A percentile compares a stretch with the other conserved stretches of the same genome.
Conservation (phyloP, 2,113 vertebrate genomes). For the Atrichornis clamosus region DNA sequence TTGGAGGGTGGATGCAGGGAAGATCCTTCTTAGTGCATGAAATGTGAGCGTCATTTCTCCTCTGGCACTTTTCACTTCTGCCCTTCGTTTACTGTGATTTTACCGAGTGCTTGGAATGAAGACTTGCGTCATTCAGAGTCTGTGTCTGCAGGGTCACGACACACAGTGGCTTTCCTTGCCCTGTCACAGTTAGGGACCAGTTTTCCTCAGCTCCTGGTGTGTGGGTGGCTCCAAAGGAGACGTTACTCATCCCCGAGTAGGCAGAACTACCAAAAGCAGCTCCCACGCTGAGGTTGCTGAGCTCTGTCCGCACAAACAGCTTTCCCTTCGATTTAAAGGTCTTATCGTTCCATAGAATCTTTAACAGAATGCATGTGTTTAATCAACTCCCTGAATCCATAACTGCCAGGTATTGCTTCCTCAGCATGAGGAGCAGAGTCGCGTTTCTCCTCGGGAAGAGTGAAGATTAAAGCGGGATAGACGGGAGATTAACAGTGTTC, state of each 20-base stretch:
- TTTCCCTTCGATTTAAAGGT: constrained; percentile 65
- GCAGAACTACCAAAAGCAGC: not conserved
- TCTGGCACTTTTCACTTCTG: not conserved
- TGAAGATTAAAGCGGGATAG: not conserved
- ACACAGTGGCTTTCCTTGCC: not conserved
- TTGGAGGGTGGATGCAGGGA: accelerated
- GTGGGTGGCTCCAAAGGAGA: constrained; percentile 46
- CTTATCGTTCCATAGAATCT: constrained; percentile 53
- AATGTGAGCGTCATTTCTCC: not conserved
- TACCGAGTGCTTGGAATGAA: not conserved
- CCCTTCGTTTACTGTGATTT: not conserved
- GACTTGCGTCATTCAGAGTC: not conserved
- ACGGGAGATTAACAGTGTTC: not conserved
- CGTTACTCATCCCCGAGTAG: constrained; percentile 15
- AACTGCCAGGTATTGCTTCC: constrained; percentile 44
- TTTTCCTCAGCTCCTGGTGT: not conserved
- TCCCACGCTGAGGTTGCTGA: constrained; percentile 35
- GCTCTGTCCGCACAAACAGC: constrained; percentile 49
- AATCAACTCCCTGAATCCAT: constrained; percentile 44
- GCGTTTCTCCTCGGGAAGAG: not conserved
- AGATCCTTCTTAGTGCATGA: not conserved
- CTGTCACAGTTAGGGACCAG: not conserved
- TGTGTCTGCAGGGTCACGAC: not conserved
- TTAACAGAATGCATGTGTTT: constrained; percentile 8
- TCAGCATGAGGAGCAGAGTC: not conserved